Conservation (phyloP, 1,140 invertebrate species). For the Tribolium castaneum region DNA sequence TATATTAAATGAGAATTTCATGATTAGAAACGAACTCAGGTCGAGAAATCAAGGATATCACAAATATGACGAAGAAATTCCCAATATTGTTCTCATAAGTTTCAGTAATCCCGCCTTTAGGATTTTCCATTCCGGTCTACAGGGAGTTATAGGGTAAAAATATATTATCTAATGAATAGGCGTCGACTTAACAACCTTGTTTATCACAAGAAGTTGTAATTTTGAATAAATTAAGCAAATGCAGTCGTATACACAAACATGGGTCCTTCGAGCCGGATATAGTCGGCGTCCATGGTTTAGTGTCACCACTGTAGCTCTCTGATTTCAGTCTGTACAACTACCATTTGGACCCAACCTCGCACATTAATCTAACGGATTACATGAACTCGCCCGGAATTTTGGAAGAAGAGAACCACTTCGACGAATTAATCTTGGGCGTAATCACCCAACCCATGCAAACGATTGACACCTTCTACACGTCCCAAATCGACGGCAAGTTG, state of each 20-base stretch:
- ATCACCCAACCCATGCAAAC: slow-evolving; percentile 73
- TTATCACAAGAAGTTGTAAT: no score
- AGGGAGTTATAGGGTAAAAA: slow-evolving; percentile 62
- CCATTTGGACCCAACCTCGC: slow-evolving; percentile 59
- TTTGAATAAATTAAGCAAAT: no score
- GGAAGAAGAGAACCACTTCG: slow-evolving; percentile 66
- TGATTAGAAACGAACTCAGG: slow-evolving; percentile 40
- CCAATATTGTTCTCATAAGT: slow-evolving; percentile 73
- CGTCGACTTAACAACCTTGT: no score
- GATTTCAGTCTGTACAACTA: slow-evolving; percentile 51
- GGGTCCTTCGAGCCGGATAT: no score
- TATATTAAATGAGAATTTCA: slow-evolving; percentile 66
- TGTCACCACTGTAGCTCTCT: slow-evolving; percentile 62
- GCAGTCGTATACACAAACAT: no score
- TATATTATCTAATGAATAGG: no score
- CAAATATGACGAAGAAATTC: slow-evolving; percentile 73
- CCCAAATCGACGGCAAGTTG: slow-evolving; percentile 76
- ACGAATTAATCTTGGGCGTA: slow-evolving; percentile 74
- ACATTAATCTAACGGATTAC: slow-evolving; percentile 66
- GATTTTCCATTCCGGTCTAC: slow-evolving; percentile 72
- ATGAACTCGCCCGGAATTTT: slow-evolving; percentile 70
- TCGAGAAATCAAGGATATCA: slow-evolving; percentile 57
- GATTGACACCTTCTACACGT: slow-evolving; percentile 67
- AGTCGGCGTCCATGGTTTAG: background rate
- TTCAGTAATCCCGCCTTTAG: slow-evolving; percentile 74